Evolutionary conservation across 2,888 invertebrate species (phyloP).

Genomic region (Sipha maydis): DNA sequence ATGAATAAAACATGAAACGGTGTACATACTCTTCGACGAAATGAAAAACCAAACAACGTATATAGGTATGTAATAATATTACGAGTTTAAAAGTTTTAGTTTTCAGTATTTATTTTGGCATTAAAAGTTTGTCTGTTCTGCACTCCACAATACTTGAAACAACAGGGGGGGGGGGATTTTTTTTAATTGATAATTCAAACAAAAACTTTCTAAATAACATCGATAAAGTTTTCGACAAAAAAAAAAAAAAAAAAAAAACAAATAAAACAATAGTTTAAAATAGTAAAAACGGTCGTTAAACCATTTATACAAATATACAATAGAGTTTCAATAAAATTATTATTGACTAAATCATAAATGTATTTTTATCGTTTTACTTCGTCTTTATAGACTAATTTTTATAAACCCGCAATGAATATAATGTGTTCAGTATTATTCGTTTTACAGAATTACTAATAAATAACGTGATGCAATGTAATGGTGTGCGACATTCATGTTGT

Average conservation of each 20-base stretch:
- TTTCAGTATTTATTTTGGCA: conserved; percentile 20
- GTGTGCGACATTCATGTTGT: too few relatives aligned
- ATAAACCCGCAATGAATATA: neutral
- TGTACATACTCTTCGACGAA: neutral
- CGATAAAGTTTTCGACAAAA: neutral
- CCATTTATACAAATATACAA: neutral
- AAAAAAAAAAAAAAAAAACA: neutral
- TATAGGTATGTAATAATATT: neutral
- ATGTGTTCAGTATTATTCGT: too few relatives aligned
- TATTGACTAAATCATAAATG: conserved; percentile 7
- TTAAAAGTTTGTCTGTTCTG: neutral
- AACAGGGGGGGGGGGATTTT: neutral
- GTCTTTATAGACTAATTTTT: neutral
- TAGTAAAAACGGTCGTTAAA: conserved; percentile 10
- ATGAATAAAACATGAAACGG: neutral
- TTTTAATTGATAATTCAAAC: conserved; percentile 28
- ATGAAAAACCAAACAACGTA: neutral
- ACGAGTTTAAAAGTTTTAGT: neutral
- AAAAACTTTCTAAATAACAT: conserved; percentile 35
- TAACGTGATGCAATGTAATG: too few relatives aligned
- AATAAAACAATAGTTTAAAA: conserved; percentile 11
- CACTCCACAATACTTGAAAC: neutral
- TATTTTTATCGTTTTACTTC: neutral
- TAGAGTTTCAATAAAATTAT: neutral
- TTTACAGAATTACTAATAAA: too few relatives aligned